Base-by-base conservation (phyloP, 2,113 vertebrate species). In the Phaethornis superciliosus region DNA sequence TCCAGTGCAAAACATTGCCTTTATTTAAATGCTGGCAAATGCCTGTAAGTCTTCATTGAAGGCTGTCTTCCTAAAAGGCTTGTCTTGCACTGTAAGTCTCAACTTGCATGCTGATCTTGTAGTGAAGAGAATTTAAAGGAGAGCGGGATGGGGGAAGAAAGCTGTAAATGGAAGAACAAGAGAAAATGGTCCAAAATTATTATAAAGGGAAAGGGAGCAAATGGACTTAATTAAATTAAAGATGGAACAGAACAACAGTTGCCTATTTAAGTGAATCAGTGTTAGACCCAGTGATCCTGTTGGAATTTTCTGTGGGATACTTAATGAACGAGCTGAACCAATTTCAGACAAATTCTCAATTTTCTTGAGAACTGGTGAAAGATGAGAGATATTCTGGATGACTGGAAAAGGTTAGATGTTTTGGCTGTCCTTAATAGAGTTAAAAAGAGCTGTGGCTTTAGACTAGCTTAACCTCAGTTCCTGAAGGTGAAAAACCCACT, bases 1-100 rank as follows among this genome's bases (percentile, higher is more conserved):
- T 95, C 91, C 88, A 49, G 59, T 94, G 91, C 84, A 88, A 88
- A 75, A 71, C 52, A n/a, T 17, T 69, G 78, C 72, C 55, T 42
- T 84, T 79, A n/a, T 70, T 76, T 84, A 51, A 67, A 76, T 44
- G 72, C 91, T 94, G 95, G 77, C 83, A 85, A 80, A 33, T 49
- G 65, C 60, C 79, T 56, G 9, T 46, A 78, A 88, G 84, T 44
- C 44, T 55, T 92, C 78, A 84, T 81, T 92, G 75, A 93, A 49
- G 10, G 46, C 49, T 82, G 44, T 3, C 86, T 89, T 92, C 62
- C 65, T 83, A 52, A 82, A 79, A 77, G 69, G 12, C 55, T 90
- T 83, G 22, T 62, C 70, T 85, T 90, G 52, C 24, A 23, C 63
- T 76, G 1, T 46, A 22, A 44, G 19, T 15, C 69, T 83, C 58